Evolutionary conservation across 2,888 invertebrate genomes (phyloP).

Genomic region (Ophraella communa): DNA sequence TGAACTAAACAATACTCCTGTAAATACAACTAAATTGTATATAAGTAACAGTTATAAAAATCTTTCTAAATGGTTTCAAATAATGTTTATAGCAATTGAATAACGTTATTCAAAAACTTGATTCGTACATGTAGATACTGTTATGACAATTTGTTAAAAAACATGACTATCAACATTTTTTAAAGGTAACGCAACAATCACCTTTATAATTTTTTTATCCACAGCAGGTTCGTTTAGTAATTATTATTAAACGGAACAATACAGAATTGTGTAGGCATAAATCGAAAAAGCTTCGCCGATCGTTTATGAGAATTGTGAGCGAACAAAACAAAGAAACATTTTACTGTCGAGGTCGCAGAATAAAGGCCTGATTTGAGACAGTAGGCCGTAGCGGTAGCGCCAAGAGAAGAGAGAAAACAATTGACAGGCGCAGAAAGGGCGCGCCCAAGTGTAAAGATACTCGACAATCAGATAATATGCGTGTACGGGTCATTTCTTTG

Average conservation of each 20-base stretch:
- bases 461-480: conserved; percentile 49
- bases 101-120: neutral
- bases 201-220: neutral
- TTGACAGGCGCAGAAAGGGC: conserved; percentile 52
- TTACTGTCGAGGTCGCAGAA: conserved; percentile 34
- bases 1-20: too few species aligned
- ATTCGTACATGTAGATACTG: neutral
- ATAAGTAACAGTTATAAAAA: too few species aligned
- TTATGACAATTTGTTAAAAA: conserved; percentile 18
- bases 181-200: conserved; percentile 6
- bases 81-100: too few species aligned
- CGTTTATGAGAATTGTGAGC: conserved; percentile 4
- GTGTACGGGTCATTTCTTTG: conserved; percentile 52
- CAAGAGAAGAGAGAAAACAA: conserved; percentile 37
- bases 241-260: conserved; percentile 18
- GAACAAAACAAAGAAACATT: conserved; percentile 29
- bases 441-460: conserved; percentile 53
- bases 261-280: conserved; percentile 24
- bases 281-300: conserved; percentile 30
- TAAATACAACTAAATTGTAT: too few species aligned
- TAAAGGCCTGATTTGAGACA: conserved; percentile 36
- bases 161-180: conserved; percentile 12
- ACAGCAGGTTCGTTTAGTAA: conserved; percentile 8
- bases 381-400: conserved; percentile 46
- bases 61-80: too few species aligned